Conservation (phyloP, 2,113 vertebrate genomes). For the Pseudopodoces humilis region DNA sequence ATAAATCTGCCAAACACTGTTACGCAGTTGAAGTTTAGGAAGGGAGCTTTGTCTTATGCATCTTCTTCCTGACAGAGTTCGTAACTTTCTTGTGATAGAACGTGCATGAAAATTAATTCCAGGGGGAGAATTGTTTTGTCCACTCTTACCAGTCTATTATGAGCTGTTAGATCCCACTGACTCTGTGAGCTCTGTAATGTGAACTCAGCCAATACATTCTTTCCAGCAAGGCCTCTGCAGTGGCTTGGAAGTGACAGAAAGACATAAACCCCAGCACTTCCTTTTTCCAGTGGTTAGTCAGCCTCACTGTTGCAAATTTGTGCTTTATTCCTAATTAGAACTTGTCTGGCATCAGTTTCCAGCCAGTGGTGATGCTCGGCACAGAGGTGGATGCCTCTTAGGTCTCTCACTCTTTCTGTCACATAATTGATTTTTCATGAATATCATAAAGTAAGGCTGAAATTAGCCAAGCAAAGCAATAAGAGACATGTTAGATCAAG, state of each 20-base stretch:
- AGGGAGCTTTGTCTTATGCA: neutral
- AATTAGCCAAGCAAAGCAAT: conserved; percentile 39
- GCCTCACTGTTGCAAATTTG: conserved; percentile 24
- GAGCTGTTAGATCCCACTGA: neutral
- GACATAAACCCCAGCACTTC: neutral
- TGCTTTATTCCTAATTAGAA: conserved; percentile 39
- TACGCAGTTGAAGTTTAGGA: neutral
- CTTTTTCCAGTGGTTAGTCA: conserved; percentile 38
- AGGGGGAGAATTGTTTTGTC: neutral
- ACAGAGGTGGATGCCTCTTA: neutral
- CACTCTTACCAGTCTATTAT: neutral
- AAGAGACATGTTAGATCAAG: neutral
- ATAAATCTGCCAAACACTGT: neutral
- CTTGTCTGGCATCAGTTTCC: conserved; percentile 24
- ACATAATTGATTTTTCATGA: conserved; percentile 58
- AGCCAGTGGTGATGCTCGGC: neutral
- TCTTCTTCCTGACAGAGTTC: neutral
- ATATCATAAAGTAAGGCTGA: conserved; percentile 1
- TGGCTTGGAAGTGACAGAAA: neutral
- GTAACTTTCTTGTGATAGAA: neutral
- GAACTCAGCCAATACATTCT: neutral
- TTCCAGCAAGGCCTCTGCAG: neutral
- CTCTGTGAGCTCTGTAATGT: neutral
- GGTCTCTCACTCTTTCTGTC: conserved; percentile 32
- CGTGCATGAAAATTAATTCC: neutral